These are phyloP conservation scores for Cyprinella venusta DNA, from an alignment of 2,797 vertebrate genomes.

Conservation along the genomic window DNA sequence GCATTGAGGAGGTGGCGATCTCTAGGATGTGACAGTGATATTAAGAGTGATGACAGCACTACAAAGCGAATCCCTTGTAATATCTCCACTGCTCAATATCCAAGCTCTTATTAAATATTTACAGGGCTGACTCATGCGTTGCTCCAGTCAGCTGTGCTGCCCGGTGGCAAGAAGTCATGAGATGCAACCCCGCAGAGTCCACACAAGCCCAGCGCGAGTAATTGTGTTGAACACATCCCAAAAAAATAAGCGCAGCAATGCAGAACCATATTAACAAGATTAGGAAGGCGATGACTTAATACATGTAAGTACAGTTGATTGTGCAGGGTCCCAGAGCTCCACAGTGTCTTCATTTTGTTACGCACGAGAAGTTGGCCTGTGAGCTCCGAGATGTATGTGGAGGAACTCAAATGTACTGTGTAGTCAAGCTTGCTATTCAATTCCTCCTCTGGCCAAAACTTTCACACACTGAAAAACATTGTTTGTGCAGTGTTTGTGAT, in stretches of 20 bases:
- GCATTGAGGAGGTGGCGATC: constrained; percentile 36
- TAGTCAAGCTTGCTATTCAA: constrained; percentile 23
- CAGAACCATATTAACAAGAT: constrained; percentile 36
- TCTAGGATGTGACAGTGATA: constrained; percentile 52
- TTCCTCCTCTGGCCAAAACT: constrained; percentile 22
- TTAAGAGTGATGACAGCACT: constrained; percentile 54
- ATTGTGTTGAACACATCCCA: constrained; percentile 24
- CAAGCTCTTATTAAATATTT: constrained; percentile 62
- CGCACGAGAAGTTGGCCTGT: background rate
- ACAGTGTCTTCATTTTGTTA: background rate
- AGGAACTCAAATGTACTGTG: constrained; percentile 23
- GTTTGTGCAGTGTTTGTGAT: background rate
- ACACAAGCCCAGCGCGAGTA: constrained; percentile 25
- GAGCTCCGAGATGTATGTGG: constrained; percentile 14
- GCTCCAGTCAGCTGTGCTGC: constrained; percentile 36
- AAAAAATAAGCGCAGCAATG: constrained; percentile 17
- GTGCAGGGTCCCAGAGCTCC: background rate
- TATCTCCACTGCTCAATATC: constrained; percentile 57
- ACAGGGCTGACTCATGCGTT: constrained; percentile 54
- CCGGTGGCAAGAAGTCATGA: constrained; percentile 37
- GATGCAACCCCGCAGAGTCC: constrained; percentile 30
- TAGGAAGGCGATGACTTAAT: constrained; percentile 31
- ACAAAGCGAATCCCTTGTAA: constrained; percentile 54
- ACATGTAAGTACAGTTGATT: constrained; percentile 24
- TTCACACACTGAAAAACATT: constrained; percentile 19